Conservation (phyloP, 2,113 vertebrate species). For the Xyliphius kryptos region DNA sequence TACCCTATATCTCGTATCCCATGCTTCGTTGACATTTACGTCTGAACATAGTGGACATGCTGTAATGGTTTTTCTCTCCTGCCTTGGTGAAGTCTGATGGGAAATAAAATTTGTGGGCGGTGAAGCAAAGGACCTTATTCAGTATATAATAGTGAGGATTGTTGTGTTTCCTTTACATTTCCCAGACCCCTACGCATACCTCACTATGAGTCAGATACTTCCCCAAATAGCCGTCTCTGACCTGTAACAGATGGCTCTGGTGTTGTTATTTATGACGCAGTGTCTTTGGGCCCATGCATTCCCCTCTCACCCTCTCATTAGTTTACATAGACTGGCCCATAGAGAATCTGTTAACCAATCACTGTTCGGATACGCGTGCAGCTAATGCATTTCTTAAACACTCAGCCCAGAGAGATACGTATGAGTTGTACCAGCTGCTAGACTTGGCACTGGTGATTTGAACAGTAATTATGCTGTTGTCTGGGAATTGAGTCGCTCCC, state of each 20-base stretch:
- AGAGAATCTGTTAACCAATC: constrained; percentile 6
- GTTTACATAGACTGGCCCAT: constrained; percentile 10
- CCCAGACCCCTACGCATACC: constrained; percentile 21
- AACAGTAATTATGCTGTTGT: constrained; percentile 1
- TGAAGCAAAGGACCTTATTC: too few species aligned
- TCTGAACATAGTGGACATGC: constrained; percentile 46
- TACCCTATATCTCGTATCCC: neutral
- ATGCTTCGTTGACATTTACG: constrained; percentile 23
- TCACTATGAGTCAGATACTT: constrained; percentile 41
- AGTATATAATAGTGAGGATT: constrained; percentile 41
- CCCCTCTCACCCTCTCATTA: neutral
- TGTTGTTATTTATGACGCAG: constrained; percentile 33
- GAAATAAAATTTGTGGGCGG: constrained; percentile 20
- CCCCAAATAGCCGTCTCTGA: constrained; percentile 41
- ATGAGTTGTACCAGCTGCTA: neutral
- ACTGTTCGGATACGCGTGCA: neutral
- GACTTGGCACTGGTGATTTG: neutral
- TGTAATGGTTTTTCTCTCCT: constrained; percentile 37
- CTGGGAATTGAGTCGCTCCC: constrained; percentile 1
- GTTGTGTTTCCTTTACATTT: constrained; percentile 41
- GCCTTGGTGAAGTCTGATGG: constrained; percentile 20
- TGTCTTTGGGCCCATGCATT: neutral
- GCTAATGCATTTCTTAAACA: neutral
- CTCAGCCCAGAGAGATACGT: neutral
- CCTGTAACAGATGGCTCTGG: constrained; percentile 39